Percentiles rank a stretch among this genome's conserved stretches.
phyloP scores from a whole-genome alignment of 1,140 invertebrate genomes.

The Meloidogyne chitwoodi region DNA sequence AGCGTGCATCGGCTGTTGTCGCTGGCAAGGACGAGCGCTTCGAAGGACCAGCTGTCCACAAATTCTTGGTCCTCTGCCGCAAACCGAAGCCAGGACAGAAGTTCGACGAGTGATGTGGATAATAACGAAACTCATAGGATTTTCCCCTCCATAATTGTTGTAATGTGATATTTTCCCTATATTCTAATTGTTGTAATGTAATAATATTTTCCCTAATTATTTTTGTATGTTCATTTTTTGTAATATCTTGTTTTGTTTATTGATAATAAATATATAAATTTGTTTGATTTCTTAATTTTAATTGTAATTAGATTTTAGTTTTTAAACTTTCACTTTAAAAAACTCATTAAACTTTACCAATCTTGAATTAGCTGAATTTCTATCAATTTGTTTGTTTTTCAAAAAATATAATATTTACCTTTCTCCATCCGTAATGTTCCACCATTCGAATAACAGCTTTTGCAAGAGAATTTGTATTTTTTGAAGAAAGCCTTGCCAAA shows the following conservation, averaged over 20 bases:
- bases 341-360: no score
- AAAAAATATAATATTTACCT: no score
- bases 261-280: no score
- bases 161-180: background rate
- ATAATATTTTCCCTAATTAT: background rate
- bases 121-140: background rate
- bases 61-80: slow-evolving; percentile 39
- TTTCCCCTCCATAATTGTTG: no score
- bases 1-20: slow-evolving; percentile 19
- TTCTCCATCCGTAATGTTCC: slow-evolving; percentile 50
- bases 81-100: slow-evolving; percentile 27
- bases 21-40: slow-evolving; percentile 33
- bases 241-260: background rate
- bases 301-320: no score
- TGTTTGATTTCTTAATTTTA: no score
- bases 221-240: background rate
- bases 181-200: no score
- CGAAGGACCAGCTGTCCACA: slow-evolving; percentile 27
- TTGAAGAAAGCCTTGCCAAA: slow-evolving; percentile 51
- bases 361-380: no score
- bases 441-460: slow-evolving; percentile 44
- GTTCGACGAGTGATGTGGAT: slow-evolving; percentile 12
- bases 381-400: no score
- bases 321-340: no score
- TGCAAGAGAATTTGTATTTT: slow-evolving; percentile 55